Percentiles rank a stretch among this genome's conserved stretches.
These are phyloP conservation scores for Drosophila teissieri DNA, from an alignment of 1,140 invertebrate species.

Conservation along the genomic window DNA sequence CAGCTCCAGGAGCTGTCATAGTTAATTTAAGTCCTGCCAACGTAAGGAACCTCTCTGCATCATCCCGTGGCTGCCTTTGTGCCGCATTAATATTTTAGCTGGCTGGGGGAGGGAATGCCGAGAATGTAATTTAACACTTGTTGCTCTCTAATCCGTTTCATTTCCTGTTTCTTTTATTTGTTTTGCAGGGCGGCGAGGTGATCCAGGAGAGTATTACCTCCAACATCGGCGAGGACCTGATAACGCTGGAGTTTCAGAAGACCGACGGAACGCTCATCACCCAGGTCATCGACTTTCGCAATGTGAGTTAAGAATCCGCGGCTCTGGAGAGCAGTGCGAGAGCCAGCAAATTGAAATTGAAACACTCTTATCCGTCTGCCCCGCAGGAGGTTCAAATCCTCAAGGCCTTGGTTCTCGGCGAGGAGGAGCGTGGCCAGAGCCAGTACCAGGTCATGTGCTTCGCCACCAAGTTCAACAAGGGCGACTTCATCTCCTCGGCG, in stretches of 20 bases:
- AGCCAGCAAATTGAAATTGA: constrained; percentile 1
- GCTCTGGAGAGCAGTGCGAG: background rate
- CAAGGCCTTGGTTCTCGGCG: constrained; percentile 95
- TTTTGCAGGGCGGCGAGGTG: constrained; percentile 94
- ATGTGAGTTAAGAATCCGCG: constrained; percentile 88
- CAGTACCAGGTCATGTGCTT: constrained; percentile 97
- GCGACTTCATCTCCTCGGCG: constrained; percentile 97
- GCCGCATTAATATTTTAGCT: constrained; percentile 69
- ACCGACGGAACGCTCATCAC: constrained; percentile 96
- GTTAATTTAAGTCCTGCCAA: constrained; percentile 63
- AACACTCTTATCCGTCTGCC: background rate
- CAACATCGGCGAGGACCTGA: constrained; percentile 95
- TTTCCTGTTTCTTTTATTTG: background rate
- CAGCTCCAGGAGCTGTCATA: constrained; percentile 51
- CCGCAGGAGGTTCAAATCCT: constrained; percentile 95
- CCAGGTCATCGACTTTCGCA: constrained; percentile 96
- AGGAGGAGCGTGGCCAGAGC: constrained; percentile 95
- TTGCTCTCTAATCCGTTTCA: constrained; percentile 43
- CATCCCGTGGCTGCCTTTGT: constrained; percentile 25
- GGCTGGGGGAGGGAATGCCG: constrained; percentile 1
- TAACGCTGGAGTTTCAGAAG: constrained; percentile 94
- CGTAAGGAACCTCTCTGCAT: constrained; percentile 22
- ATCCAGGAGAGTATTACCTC: constrained; percentile 95
- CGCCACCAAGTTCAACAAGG: constrained; percentile 94
- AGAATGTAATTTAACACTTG: constrained; percentile 54